Evolutionary conservation across 2,888 invertebrate species (phyloP).

Genomic region (Drosophila pullipes): DNA sequence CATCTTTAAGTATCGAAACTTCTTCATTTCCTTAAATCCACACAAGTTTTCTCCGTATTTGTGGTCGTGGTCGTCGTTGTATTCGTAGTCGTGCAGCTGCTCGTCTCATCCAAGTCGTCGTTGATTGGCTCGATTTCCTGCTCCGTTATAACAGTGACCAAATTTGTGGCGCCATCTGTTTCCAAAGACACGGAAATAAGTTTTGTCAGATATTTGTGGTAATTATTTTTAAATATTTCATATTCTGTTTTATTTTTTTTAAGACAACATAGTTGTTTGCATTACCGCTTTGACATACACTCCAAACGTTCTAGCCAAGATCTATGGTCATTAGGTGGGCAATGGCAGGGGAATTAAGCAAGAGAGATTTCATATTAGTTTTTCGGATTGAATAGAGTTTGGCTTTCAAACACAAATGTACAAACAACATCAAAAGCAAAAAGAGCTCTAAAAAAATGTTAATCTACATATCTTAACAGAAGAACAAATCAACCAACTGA

Average conservation of each 20-base stretch:
- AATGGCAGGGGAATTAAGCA: conserved; percentile 49
- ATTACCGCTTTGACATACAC: conserved; percentile 60
- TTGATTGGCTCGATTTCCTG: conserved; percentile 87
- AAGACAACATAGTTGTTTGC: conserved; percentile 30
- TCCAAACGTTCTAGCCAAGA: conserved; percentile 66
- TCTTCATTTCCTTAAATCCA: conserved; percentile 57
- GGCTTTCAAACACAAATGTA: conserved; percentile 23
- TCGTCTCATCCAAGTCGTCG: conserved; percentile 64
- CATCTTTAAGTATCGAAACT: conserved; percentile 33
- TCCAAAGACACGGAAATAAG: conserved; percentile 51
- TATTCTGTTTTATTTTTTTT: not conserved
- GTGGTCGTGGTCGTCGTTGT: conserved; percentile 69
- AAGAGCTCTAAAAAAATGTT: not conserved
- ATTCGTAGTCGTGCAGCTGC: conserved; percentile 65
- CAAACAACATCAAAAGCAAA: conserved; percentile 46
- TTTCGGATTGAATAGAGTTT: conserved; percentile 6
- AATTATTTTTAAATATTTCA: not conserved
- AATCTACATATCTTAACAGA: conserved; percentile 12
- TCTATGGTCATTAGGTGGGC: conserved; percentile 47
- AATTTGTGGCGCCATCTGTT: conserved; percentile 91
- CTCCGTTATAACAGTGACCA: conserved; percentile 95
- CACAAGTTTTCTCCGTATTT: conserved; percentile 70
- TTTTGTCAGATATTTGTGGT: not conserved
- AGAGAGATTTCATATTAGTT: conserved; percentile 67
- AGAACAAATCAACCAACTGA: conserved; percentile 11